Base-by-base conservation (phyloP, 2,113 vertebrate species). In the Boleophthalmus pectinirostris region DNA sequence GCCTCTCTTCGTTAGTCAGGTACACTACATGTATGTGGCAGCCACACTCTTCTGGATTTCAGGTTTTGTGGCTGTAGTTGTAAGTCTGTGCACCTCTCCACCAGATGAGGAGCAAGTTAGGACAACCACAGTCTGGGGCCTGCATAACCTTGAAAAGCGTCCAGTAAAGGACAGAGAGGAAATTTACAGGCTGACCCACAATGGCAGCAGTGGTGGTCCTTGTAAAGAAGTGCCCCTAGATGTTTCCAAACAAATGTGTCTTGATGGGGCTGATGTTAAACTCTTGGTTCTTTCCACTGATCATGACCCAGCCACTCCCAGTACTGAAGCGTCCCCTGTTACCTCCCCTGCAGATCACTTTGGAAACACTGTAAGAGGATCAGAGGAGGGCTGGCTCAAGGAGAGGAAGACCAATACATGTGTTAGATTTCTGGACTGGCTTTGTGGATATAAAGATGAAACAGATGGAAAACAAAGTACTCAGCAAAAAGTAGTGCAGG, bases 21-120 rank as follows among this genome's bases (percentile, higher is more conserved):
- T 99, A 73, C 98, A 99, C 72, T 99, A 98, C 87, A 99, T 99
- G 98, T 99, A 99, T 45, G 89, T 98, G 79, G 97, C 98, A 0
- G 95, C 96, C 0, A 92, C 81, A 0, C 89, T 99, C 43, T 99
- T 99, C 83, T 99, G 98, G 98, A 88, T 97, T 89, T 96, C 98
- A 12, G 96, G 95, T 13, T 81, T 92, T 2, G 94, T 98, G 69
- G 94, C 95, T 0, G 91, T 97, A 0, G 87, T 94, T 43, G 95
- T 98, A 61, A 99, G 98, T 85, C 95, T 99, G 7, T 94, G 95
- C 68, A 98, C 97, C 0, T 66, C 95, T n/a, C 95, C 96, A 1
- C 97, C 96, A 56, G 93, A 92, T 0, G 93, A 95, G 57, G 95
- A 98, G 33, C 95, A 93, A 83, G 81, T 96, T 11, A 78, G 91